A percentile compares a stretch with the other conserved stretches of the same genome.
phyloP scores from a whole-genome alignment of 2,797 vertebrate species.

The Sus cebifrons region DNA sequence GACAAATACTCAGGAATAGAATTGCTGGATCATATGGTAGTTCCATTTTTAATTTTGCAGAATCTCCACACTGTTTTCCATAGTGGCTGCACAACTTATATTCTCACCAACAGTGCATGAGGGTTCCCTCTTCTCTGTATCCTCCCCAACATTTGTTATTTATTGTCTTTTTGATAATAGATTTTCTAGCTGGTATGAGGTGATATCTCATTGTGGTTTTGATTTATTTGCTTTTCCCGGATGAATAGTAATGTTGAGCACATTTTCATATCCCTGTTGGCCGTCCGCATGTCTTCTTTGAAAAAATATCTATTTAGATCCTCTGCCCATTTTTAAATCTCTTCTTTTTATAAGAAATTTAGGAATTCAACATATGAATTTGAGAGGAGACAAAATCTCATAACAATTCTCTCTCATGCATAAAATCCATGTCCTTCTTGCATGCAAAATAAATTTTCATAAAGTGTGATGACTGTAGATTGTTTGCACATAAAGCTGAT shows the following conservation, averaged over 20 bases:
- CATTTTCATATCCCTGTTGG: not conserved
- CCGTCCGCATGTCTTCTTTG: not conserved
- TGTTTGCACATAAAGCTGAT: not conserved
- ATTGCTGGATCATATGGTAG: too few species aligned
- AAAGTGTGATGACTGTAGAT: not conserved
- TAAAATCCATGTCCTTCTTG: not conserved
- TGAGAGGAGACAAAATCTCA: not conserved
- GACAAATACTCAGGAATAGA: too few species aligned
- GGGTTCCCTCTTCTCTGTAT: not conserved
- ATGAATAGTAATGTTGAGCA: not conserved
- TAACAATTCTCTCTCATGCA: not conserved
- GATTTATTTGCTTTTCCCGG: not conserved
- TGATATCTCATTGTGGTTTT: not conserved
- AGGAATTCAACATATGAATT: conserved; percentile 13
- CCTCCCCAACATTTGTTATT: not conserved
- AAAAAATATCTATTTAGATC: not conserved
- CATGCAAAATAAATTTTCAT: not conserved
- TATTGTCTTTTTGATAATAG: not conserved
- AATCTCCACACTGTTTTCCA: not conserved
- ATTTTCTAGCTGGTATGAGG: not conserved
- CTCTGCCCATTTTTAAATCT: not conserved
- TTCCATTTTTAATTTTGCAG: not conserved
- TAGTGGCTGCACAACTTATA: not conserved
- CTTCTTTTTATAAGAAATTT: not conserved
- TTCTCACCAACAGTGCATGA: not conserved